Percentiles rank a stretch among this genome's conserved stretches.
These are phyloP conservation scores for Podargus strigoides DNA, from an alignment of 2,797 vertebrate genomes.

Conservation along the genomic window DNA sequence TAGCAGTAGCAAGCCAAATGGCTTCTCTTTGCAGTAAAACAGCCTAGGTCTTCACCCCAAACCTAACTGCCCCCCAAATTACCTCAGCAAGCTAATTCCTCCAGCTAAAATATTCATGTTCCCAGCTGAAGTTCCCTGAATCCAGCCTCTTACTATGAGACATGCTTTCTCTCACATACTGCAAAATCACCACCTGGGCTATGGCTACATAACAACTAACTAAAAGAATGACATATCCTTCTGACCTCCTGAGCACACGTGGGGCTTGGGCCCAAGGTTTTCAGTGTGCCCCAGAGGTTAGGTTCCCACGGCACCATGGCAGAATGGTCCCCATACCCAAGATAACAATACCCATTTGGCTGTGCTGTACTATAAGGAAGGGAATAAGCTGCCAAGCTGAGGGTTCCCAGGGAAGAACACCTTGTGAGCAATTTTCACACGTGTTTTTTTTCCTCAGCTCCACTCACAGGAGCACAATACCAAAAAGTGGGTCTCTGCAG, in stretches of 20 bases:
- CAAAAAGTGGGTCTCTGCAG: rapidly evolving
- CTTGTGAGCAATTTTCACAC: background rate
- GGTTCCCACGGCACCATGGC: rapidly evolving
- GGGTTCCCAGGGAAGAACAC: background rate
- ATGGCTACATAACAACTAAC: background rate
- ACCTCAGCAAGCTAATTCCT: background rate
- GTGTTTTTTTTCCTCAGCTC: background rate
- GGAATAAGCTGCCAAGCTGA: background rate
- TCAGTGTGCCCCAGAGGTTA: background rate
- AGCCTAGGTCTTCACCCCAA: background rate
- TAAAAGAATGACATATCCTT: rapidly evolving
- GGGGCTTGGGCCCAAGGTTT: background rate
- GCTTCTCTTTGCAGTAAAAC: background rate
- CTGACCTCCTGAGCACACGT: rapidly evolving
- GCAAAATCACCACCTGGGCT: background rate
- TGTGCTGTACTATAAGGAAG: background rate
- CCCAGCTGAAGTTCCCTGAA: background rate
- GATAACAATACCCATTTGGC: background rate
- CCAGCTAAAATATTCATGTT: background rate
- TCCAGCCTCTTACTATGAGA: background rate
- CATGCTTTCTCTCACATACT: background rate
- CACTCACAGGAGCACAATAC: background rate
- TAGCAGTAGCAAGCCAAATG: background rate
- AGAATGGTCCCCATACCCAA: background rate
- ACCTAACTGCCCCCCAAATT: background rate